Evolutionary conservation across 30 jellyfish, hydroid and myxozoan species (phyloP).

Genomic region (Turritopsis rubra): DNA sequence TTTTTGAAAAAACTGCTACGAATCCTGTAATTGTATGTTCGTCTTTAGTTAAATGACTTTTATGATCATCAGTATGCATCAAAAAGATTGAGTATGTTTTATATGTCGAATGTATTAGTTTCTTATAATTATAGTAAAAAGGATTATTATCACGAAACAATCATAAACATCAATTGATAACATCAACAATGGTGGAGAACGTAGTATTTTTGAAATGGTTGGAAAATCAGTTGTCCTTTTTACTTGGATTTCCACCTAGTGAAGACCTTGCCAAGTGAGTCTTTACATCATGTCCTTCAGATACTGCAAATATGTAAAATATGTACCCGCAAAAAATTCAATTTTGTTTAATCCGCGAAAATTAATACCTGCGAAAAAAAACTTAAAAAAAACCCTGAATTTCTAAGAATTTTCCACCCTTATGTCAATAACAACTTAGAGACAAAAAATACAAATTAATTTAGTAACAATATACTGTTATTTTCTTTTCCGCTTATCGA

Average conservation of each 20-base stretch:
- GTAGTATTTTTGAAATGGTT: slow-evolving; percentile 15
- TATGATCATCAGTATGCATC: no score
- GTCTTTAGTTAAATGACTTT: no score
- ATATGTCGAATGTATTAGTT: not conserved
- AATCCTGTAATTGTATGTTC: no score
- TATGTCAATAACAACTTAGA: no score
- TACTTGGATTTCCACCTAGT: slow-evolving; percentile 41
- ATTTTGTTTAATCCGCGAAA: not conserved
- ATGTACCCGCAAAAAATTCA: not conserved
- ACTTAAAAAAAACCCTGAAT: no score
- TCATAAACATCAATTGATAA: not conserved
- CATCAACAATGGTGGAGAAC: not conserved
- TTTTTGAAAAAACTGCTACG: no score
- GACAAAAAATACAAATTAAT: no score
- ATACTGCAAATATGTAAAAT: not conserved
- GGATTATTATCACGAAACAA: not conserved
- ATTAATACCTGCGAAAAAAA: no score
- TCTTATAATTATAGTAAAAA: not conserved
- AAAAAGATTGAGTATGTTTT: no score
- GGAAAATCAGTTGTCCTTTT: slow-evolving; percentile 7
- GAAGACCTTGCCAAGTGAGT: slow-evolving; percentile 25
- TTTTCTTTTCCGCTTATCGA: no score
- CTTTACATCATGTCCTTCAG: not conserved
- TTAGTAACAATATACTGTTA: no score
- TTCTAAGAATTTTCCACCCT: no score